Percentiles rank a stretch among this genome's conserved stretches.
phyloP scores from a whole-genome alignment of 2,797 vertebrate genomes.

The Gymnocypris eckloni region DNA sequence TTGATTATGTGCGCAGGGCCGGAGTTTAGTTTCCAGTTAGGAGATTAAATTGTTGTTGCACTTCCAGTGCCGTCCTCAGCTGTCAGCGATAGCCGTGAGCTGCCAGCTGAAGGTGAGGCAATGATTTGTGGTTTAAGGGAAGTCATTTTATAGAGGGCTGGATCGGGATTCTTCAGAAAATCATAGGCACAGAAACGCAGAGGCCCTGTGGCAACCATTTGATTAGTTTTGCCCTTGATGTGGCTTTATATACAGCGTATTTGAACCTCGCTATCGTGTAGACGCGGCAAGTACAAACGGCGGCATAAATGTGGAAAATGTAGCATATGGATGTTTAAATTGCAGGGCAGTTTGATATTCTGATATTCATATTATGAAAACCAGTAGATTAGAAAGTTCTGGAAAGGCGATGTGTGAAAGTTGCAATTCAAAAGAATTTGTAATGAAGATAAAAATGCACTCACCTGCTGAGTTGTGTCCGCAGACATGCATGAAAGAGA shows the following conservation, averaged over 20 bases:
- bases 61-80: constrained; percentile 41
- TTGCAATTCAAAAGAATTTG: constrained; percentile 1
- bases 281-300: neutral
- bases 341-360: constrained; percentile 9
- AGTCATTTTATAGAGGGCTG: constrained; percentile 56
- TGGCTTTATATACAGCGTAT: constrained; percentile 33
- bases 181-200: constrained; percentile 28
- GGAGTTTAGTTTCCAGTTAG: constrained; percentile 24
- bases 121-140: constrained; percentile 59
- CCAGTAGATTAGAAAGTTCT: constrained; percentile 6
- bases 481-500: constrained; percentile 11
- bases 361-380: constrained; percentile 12
- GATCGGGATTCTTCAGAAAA: constrained; percentile 42
- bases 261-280: neutral
- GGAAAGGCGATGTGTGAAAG: neutral
- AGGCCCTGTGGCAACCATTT: constrained; percentile 48
- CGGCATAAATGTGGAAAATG: neutral
- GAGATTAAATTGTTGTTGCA: constrained; percentile 56
- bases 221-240: constrained; percentile 54
- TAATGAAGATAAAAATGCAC: constrained; percentile 41
- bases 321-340: constrained; percentile 22
- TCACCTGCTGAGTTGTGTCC: constrained; percentile 44
- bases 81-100: constrained; percentile 52
- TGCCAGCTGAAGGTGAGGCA: constrained; percentile 56
- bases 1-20: constrained; percentile 33